phyloP scores from a whole-genome alignment of 2,888 invertebrate species.

The Ectemnius cavifrons region DNA sequence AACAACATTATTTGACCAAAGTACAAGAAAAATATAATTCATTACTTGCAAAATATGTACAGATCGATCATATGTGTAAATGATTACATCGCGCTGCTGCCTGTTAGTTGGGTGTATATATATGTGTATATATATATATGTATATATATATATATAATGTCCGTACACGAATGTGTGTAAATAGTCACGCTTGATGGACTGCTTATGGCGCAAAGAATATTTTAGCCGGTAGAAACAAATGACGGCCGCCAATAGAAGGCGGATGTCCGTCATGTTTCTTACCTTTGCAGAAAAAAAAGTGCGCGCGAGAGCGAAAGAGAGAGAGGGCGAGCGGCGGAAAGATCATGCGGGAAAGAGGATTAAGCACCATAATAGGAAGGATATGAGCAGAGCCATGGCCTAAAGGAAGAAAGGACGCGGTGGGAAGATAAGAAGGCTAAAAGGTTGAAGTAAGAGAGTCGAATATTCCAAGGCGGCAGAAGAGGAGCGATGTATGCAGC shows the following conservation, averaged over 20 bases:
- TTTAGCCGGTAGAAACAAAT: conserved; percentile 48
- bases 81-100: not conserved
- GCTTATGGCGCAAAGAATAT: conserved; percentile 40
- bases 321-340: conserved; percentile 45
- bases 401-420: conserved; percentile 58
- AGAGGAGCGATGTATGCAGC: conserved; percentile 87
- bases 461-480: conserved; percentile 19
- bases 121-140: not conserved
- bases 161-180: conserved; percentile 14
- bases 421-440: conserved; percentile 56
- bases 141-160: not conserved
- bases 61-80: too few relatives aligned
- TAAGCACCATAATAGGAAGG: conserved; percentile 29
- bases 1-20: too few relatives aligned
- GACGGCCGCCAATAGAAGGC: conserved; percentile 59
- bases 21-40: too few relatives aligned
- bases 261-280: conserved; percentile 66
- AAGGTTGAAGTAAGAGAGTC: conserved; percentile 52
- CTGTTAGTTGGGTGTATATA: conserved; percentile 3
- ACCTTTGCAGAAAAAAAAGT: conserved; percentile 63
- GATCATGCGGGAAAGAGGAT: conserved; percentile 46
- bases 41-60: too few relatives aligned
- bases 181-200: conserved; percentile 39
- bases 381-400: not conserved
- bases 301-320: conserved; percentile 28